phyloP scores from a whole-genome alignment of 2,113 vertebrate genomes.

The Candoia aspera region DNA sequence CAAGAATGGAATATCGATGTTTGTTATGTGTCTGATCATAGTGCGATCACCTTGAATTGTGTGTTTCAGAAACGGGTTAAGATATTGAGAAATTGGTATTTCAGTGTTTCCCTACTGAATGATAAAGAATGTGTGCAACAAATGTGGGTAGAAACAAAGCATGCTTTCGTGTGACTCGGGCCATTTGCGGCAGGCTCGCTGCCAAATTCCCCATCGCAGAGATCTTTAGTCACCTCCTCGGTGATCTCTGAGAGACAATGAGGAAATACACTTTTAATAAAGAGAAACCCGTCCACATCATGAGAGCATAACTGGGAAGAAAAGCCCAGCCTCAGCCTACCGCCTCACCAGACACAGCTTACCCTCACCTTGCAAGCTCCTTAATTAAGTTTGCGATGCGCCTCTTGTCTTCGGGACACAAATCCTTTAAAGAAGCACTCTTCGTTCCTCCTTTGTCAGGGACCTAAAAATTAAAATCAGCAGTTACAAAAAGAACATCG shows the following conservation, averaged over 20 bases:
- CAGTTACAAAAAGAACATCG: constrained; percentile 53
- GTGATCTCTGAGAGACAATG: not conserved
- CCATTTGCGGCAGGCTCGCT: not conserved
- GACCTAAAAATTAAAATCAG: constrained; percentile 73
- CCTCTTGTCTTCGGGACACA: constrained; percentile 96
- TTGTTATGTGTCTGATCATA: too few species aligned
- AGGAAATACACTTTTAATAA: constrained; percentile 3
- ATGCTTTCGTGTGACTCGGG: not conserved
- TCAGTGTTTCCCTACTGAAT: too few species aligned
- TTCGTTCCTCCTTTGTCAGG: constrained; percentile 69
- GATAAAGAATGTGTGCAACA: not conserved
- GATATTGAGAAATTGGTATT: too few species aligned
- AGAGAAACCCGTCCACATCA: constrained; percentile 29
- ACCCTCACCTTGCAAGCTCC: constrained; percentile 91
- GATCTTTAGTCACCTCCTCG: not conserved
- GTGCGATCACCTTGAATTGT: too few species aligned
- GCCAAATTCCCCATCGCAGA: not conserved
- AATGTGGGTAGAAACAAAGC: not conserved
- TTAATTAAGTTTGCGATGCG: constrained; percentile 95
- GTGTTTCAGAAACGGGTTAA: too few species aligned
- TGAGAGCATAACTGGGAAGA: constrained; percentile 40
- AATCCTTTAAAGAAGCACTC: constrained; percentile 89
- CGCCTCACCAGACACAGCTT: constrained; percentile 55
- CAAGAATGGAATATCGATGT: too few species aligned
- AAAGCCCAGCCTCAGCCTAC: constrained; percentile 42